Percentiles rank a stretch among this genome's conserved stretches.
Conservation (phyloP, 2,797 vertebrate genomes). For the Spondyliosoma cantharus region DNA sequence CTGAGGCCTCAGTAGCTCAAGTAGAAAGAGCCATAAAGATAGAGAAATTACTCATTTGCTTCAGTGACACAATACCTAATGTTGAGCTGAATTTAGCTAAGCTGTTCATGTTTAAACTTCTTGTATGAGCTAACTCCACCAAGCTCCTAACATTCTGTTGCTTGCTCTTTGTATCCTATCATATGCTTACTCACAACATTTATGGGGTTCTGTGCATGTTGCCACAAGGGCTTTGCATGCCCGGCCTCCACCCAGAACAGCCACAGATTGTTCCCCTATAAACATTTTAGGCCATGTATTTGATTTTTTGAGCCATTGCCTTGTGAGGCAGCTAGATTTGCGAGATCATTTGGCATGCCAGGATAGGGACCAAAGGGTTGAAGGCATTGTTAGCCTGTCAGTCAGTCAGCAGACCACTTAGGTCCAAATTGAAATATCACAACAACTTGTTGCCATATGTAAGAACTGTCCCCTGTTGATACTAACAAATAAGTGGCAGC, state of each 20-base stretch:
- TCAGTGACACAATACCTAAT: neutral
- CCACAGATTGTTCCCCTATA: neutral
- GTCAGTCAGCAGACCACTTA: too few relatives aligned
- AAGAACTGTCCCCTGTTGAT: too few relatives aligned
- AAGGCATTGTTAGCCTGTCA: too few relatives aligned
- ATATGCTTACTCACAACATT: neutral
- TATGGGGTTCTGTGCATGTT: neutral
- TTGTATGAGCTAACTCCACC: neutral
- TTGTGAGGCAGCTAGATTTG: too few relatives aligned
- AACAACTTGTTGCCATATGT: too few relatives aligned
- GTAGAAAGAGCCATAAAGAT: neutral
- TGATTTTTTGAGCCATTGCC: neutral
- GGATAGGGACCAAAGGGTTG: too few relatives aligned
- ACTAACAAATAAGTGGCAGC: too few relatives aligned
- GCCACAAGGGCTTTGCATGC: neutral
- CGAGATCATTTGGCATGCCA: too few relatives aligned
- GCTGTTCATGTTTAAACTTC: too few relatives aligned
- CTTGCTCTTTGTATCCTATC: neutral
- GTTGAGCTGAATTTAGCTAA: neutral
- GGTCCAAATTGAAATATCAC: too few relatives aligned
- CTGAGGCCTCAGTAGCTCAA: neutral
- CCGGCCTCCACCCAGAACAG: neutral
- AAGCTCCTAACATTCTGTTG: neutral
- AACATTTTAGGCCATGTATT: neutral
- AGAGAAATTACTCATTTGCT: neutral